A percentile compares a stretch with the other conserved stretches of the same genome.
These are phyloP conservation scores for Acanthosoma haemorrhoidale DNA, from an alignment of 2,888 invertebrate species.

Conservation along the genomic window DNA sequence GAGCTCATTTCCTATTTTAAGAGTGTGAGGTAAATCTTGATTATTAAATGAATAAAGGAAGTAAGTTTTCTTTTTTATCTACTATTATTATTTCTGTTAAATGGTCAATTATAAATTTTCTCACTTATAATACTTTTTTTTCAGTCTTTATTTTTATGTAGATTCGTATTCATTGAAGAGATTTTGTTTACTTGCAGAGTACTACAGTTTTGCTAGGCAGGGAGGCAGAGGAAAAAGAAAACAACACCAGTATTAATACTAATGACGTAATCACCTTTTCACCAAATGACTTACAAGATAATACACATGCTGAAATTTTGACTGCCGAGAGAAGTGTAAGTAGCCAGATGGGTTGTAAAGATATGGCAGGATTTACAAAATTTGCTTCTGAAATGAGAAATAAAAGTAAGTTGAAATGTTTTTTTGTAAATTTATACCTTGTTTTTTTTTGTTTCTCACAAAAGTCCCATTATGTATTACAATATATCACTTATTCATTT, in stretches of 20 bases:
- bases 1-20: no score
- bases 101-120: no score
- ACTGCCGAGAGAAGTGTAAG: conserved; percentile 41
- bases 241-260: neutral
- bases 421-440: no score
- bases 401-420: conserved; percentile 44
- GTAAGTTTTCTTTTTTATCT: no score
- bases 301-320: neutral
- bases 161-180: neutral
- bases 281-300: neutral
- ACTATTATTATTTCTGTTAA: no score
- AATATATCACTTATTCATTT: no score
- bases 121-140: no score
- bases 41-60: no score
- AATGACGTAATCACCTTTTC: neutral
- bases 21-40: no score
- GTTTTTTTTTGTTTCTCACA: no score
- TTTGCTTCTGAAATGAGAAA: conserved; percentile 45
- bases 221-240: neutral
- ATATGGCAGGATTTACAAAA: conserved; percentile 45
- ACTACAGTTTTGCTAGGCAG: neutral
- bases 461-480: no score
- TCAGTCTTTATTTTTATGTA: neutral
- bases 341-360: conserved; percentile 44
- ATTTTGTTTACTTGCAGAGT: neutral